phyloP scores from a whole-genome alignment of 2,888 invertebrate genomes.

The Xestia c-nigrum region DNA sequence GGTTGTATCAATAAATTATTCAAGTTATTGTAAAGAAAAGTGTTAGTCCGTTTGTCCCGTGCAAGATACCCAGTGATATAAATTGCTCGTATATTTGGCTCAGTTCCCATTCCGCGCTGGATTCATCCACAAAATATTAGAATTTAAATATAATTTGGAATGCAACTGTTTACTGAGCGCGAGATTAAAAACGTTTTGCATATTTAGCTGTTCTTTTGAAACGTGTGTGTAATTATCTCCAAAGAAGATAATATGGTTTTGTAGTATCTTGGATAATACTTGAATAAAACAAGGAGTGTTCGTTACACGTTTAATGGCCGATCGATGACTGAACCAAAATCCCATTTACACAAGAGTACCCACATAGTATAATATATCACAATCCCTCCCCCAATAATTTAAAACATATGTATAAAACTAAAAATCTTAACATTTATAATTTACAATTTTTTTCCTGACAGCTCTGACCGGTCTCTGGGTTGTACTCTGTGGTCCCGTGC shows the following conservation, averaged over 20 bases:
- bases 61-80: conserved; percentile 3
- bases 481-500: too few species aligned
- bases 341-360: too few species aligned
- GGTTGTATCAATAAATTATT: background rate
- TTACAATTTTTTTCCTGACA: too few species aligned
- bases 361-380: too few species aligned
- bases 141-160: conserved; percentile 8
- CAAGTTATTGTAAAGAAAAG: background rate
- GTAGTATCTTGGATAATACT: too few species aligned
- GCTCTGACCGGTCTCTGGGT: too few species aligned
- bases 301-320: too few species aligned
- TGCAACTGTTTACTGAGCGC: conserved; percentile 8
- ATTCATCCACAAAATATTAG: conserved; percentile 5
- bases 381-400: too few species aligned
- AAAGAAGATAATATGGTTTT: background rate
- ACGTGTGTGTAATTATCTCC: conserved; percentile 9
- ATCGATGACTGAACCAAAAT: too few species aligned
- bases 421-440: too few species aligned
- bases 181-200: conserved; percentile 4
- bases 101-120: background rate
- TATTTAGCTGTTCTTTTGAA: background rate
- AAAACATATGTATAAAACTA: too few species aligned
- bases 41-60: background rate
- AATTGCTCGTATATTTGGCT: conserved; percentile 10
- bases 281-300: too few species aligned